Evolutionary conservation across 23 tunicate species (phyloP), one percentile per base, ranked within the genome.

Genomic region (Aplidium turbinatum): DNA sequence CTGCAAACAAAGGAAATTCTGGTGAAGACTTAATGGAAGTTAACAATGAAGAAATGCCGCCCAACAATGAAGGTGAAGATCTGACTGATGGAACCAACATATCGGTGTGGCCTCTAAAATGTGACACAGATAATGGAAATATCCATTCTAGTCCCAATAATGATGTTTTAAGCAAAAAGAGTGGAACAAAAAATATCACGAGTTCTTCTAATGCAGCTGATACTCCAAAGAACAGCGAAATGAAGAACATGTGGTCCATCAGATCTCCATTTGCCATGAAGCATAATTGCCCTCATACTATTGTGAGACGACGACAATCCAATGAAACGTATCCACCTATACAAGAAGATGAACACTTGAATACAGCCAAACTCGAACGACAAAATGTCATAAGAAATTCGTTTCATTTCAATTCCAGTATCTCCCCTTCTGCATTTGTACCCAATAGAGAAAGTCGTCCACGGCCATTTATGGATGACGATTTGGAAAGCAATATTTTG

Each of bases 401-500:
- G 11, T 42, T 42, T 9, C 11, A 11, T 16, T 9, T 42, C 50
- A 9, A 11, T 42, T 11, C 13, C 11, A 42, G 16, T 11, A 9
- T 16, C 9, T 19, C 52, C 3, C 52, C 73, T 6, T 66, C 73
- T 7, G 73, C 73, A 9, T 66, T 66, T 38, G 30, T 11, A 19
- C 22, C 51, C n/a, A 66, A 66, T 11, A 38, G 9, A 60, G 60
- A 26, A 19, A 68, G 26, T 34, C 6, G 27, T 1, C 46, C 58
- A 42, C 6, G 35, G 3, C 25, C 57, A 9, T 13, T 28, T 28
- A 31, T 30, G 18, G 72, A 77, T 7, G 61, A 51, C 46, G 78
- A 68, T 1, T 16, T 45, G 51, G 86, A 80, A 7, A 75, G 72
- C 36, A 87, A 66, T 74, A 33, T 72, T 11, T 40, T 88, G 47